Percentiles rank a stretch among this genome's conserved stretches.
Evolutionary conservation across 2,113 vertebrate species (phyloP).

Genomic region (Parotia lawesii): DNA sequence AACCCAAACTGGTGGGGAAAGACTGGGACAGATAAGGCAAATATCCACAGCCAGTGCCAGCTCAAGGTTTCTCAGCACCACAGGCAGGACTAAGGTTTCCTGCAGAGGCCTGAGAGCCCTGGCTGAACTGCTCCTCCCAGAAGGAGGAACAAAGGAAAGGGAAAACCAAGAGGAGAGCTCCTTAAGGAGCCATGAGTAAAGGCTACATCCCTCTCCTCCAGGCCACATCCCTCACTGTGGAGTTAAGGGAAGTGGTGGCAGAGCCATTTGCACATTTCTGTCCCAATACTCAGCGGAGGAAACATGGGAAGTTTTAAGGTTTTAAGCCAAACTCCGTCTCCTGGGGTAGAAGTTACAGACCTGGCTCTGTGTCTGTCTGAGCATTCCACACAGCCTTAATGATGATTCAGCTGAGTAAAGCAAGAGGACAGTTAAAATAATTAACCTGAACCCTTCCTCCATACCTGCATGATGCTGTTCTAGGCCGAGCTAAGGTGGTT

Average conservation of each 20-base stretch:
- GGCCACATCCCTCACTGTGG: not conserved
- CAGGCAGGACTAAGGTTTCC: not conserved
- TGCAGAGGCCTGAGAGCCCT: not conserved
- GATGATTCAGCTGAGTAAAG: not conserved
- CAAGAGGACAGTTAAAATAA: not conserved
- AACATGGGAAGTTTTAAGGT: not conserved
- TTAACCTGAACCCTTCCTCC: not conserved
- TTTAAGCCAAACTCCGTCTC: not conserved
- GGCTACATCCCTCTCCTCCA: not conserved
- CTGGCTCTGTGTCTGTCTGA: rapidly evolving
- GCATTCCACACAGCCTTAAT: not conserved
- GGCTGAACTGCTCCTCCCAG: not conserved
- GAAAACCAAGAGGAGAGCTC: not conserved
- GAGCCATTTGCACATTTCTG: not conserved
- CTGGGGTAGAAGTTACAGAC: not conserved
- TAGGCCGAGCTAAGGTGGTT: not conserved
- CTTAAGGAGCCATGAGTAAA: not conserved
- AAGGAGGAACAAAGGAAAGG: not conserved
- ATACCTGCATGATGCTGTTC: slow-evolving; percentile 17
- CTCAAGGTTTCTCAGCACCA: not conserved
- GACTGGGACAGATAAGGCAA: not conserved
- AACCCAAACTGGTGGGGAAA: not conserved
- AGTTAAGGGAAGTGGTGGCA: not conserved
- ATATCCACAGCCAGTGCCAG: not conserved
- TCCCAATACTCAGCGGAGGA: not conserved